Conservation (phyloP, 2,888 invertebrate genomes). For the Coleophora flavipennella region DNA sequence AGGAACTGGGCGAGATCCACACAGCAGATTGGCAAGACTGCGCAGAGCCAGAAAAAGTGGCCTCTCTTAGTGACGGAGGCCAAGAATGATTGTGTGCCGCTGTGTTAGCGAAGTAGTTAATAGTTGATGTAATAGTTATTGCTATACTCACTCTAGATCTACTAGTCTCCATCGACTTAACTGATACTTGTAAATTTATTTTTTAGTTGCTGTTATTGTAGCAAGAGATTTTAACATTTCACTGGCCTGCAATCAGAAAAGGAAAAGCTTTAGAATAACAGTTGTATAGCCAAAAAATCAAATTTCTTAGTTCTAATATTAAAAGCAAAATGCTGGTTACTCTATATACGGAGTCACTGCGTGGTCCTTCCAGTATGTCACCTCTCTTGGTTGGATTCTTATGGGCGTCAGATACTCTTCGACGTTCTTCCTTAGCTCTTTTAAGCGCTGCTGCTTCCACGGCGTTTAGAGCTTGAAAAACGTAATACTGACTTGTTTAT, state of each 20-base stretch:
- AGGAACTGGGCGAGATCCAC: too few relatives aligned
- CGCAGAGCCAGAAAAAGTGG: too few relatives aligned
- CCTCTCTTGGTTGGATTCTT: constrained; percentile 27
- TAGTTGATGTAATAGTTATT: too few relatives aligned
- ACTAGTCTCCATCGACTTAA: too few relatives aligned
- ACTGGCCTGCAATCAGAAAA: constrained; percentile 56
- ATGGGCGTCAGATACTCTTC: constrained; percentile 33
- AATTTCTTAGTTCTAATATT: constrained; percentile 1
- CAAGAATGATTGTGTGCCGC: too few relatives aligned
- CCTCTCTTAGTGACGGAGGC: too few relatives aligned
- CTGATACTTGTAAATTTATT: constrained; percentile 25
- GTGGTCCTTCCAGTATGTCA: constrained; percentile 42
- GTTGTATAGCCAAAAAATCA: too few relatives aligned
- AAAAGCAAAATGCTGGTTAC: constrained; percentile 20
- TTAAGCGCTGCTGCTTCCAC: constrained; percentile 75
- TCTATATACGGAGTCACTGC: constrained; percentile 34
- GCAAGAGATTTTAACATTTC: constrained; percentile 63
- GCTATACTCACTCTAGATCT: neutral
- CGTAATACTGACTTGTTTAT: neutral
- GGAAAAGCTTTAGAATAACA: too few relatives aligned
- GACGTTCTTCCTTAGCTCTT: constrained; percentile 70
- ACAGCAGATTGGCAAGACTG: too few relatives aligned
- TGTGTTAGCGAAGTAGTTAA: too few relatives aligned
- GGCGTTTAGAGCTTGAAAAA: constrained; percentile 57
- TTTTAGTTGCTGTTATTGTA: constrained; percentile 38